Percentiles rank a stretch among this genome's conserved stretches.
These are phyloP conservation scores for Triplophysa yarkandensis DNA, from an alignment of 2,797 vertebrate species.

Conservation along the genomic window DNA sequence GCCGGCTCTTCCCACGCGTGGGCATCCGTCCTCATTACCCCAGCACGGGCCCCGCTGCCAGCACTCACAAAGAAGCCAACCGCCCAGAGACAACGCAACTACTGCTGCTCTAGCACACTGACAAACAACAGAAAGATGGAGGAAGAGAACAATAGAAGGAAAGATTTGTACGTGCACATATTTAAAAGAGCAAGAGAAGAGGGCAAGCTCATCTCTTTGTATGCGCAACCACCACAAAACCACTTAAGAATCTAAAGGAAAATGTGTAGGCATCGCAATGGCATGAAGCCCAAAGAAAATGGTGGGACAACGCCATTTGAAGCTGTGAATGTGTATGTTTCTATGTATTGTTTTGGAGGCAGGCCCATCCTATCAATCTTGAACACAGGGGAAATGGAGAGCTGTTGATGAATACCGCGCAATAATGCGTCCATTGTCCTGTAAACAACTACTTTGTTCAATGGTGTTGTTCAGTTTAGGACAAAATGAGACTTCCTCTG, in stretches of 20 bases:
- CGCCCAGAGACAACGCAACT: slow-evolving; percentile 44
- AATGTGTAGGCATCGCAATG: slow-evolving; percentile 32
- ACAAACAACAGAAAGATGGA: slow-evolving; percentile 35
- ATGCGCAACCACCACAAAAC: slow-evolving; percentile 43
- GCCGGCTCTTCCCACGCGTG: slow-evolving; percentile 57
- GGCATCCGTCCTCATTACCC: slow-evolving; percentile 64
- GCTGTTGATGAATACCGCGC: slow-evolving; percentile 8
- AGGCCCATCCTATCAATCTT: slow-evolving; percentile 34
- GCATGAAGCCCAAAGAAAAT: slow-evolving; percentile 28
- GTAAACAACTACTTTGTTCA: slow-evolving; percentile 27
- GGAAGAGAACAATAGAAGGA: slow-evolving; percentile 35
- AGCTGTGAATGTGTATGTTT: slow-evolving; percentile 41
- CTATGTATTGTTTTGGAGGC: slow-evolving; percentile 42
- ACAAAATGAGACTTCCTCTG: slow-evolving; percentile 29
- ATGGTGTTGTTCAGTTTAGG: slow-evolving; percentile 9
- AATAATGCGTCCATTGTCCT: slow-evolving; percentile 33
- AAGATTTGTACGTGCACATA: slow-evolving; percentile 15
- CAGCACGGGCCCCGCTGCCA: slow-evolving; percentile 54
- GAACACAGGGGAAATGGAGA: slow-evolving; percentile 22
- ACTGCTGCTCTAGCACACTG: slow-evolving; percentile 50
- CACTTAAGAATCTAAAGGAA: slow-evolving; percentile 41
- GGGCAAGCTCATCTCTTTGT: slow-evolving; percentile 44
- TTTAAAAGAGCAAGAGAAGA: slow-evolving; percentile 34
- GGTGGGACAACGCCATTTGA: slow-evolving; percentile 15
- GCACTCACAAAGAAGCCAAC: slow-evolving; percentile 51